Conservation (phyloP, 2,888 invertebrate species). For the Athetis lepigone region DNA sequence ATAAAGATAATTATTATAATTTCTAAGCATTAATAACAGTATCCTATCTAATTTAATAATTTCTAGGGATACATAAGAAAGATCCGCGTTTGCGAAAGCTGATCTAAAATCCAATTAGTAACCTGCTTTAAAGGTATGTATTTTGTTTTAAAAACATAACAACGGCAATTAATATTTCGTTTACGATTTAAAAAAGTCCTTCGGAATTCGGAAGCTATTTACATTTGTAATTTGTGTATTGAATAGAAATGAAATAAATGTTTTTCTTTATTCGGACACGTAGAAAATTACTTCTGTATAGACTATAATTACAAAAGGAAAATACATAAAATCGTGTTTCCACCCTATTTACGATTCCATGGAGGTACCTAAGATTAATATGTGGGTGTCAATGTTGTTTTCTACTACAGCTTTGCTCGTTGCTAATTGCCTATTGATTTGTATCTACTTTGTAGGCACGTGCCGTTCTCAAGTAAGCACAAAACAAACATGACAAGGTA, state of each 20-base stretch:
- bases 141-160: neutral
- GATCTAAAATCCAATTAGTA: neutral
- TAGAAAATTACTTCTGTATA: slow-evolving; percentile 25
- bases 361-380: slow-evolving; percentile 26
- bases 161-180: neutral
- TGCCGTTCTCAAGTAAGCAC: slow-evolving; percentile 3
- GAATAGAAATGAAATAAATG: neutral
- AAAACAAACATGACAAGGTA: slow-evolving; percentile 13
- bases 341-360: slow-evolving; percentile 32
- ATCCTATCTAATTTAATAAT: too few relatives aligned
- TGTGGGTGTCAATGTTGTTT: slow-evolving; percentile 45
- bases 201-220: neutral
- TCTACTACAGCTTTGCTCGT: slow-evolving; percentile 11
- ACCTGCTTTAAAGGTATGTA: too few relatives aligned
- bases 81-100: neutral
- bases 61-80: too few relatives aligned
- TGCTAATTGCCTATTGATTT: slow-evolving; percentile 54
- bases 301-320: slow-evolving; percentile 38
- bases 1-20: too few relatives aligned
- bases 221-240: neutral
- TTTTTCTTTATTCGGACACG: neutral
- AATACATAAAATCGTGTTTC: slow-evolving; percentile 4
- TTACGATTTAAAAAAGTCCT: neutral
- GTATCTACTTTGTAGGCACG: slow-evolving; percentile 21
- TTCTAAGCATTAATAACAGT: too few relatives aligned